These are phyloP conservation scores for Nowickia ferox DNA, from an alignment of 2,888 invertebrate species.

Conservation along the genomic window DNA sequence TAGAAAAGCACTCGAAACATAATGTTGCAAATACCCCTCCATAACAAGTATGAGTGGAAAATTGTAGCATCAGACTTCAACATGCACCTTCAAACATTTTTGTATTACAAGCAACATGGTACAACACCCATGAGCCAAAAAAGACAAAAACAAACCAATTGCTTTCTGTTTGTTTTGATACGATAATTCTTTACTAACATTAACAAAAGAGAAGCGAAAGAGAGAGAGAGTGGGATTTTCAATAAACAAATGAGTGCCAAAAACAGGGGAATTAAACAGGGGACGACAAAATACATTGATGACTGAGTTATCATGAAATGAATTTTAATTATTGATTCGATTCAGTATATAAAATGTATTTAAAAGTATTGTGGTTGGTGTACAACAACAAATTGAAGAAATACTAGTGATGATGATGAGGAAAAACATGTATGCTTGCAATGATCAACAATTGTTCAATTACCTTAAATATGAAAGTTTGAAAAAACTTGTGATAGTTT, in stretches of 20 bases:
- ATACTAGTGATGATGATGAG: constrained; percentile 19
- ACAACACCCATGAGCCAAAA: not conserved
- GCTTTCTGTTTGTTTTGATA: constrained; percentile 32
- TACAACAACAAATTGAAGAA: not conserved
- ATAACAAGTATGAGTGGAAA: constrained; percentile 38
- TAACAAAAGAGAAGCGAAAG: not conserved
- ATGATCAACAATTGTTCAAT: constrained; percentile 55
- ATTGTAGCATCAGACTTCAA: constrained; percentile 30
- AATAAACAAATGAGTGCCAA: not conserved
- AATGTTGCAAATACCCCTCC: constrained; percentile 59
- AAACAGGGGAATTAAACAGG: constrained; percentile 10
- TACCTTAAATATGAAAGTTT: not conserved
- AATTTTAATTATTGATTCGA: constrained; percentile 16
- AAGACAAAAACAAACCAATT: constrained; percentile 29
- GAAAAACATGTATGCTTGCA: not conserved
- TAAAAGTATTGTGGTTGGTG: constrained; percentile 13
- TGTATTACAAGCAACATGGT: constrained; percentile 23
- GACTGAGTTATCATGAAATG: constrained; percentile 36
- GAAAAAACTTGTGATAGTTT: not conserved
- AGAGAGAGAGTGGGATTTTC: not conserved
- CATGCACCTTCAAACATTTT: constrained; percentile 49
- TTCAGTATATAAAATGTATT: constrained; percentile 33
- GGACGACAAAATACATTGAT: constrained; percentile 19
- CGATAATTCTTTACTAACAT: constrained; percentile 1
- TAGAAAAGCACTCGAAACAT: constrained; percentile 25